Percentiles rank a stretch among this genome's conserved stretches.
Conservation (phyloP, 2,888 invertebrate genomes). For the Polymixis lichenea region DNA sequence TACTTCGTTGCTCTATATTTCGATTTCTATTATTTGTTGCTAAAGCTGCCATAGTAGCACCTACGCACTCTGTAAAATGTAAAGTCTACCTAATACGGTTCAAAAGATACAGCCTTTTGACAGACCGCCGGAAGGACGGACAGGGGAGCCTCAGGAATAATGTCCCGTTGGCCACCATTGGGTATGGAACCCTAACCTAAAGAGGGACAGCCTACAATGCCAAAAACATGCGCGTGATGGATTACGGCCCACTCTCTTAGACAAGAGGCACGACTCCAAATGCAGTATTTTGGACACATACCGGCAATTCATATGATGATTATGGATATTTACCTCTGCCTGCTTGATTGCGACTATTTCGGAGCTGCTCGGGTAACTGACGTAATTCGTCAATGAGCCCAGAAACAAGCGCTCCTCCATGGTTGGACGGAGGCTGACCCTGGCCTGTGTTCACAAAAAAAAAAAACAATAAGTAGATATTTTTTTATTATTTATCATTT, state of each 20-base stretch:
- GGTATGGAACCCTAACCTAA: not conserved
- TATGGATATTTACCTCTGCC: conserved; percentile 69
- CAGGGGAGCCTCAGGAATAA: too few species aligned
- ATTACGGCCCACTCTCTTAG: not conserved
- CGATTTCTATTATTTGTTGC: too few species aligned
- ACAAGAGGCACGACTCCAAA: not conserved
- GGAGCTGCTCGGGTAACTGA: conserved; percentile 65
- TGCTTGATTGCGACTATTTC: conserved; percentile 62
- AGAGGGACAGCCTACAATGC: not conserved
- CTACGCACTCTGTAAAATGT: too few species aligned
- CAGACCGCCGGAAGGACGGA: too few species aligned
- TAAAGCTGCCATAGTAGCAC: too few species aligned
- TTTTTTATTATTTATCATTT: not conserved
- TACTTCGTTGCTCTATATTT: too few species aligned
- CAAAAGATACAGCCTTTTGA: too few species aligned
- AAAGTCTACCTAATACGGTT: too few species aligned
- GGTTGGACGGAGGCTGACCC: conserved; percentile 78
- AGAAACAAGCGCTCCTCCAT: conserved; percentile 76
- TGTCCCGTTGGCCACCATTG: not conserved
- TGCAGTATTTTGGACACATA: too few species aligned
- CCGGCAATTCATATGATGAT: not conserved
- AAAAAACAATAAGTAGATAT: not conserved
- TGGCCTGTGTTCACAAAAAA: conserved; percentile 75
- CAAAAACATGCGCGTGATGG: not conserved
- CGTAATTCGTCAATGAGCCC: conserved; percentile 74